Evolutionary conservation across 2,797 vertebrate species (phyloP).

Genomic region (Macropodus opercularis): DNA sequence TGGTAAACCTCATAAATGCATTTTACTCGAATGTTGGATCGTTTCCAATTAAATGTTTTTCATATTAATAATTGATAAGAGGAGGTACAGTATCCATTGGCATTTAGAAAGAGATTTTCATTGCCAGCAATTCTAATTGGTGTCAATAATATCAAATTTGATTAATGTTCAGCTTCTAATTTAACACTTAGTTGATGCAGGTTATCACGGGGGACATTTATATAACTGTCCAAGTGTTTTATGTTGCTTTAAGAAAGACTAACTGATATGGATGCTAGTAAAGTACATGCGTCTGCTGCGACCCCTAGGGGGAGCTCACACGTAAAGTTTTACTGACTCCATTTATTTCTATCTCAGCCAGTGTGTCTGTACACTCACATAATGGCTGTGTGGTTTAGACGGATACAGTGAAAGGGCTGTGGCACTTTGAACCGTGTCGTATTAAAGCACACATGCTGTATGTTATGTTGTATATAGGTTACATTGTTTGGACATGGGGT

Average conservation of each 20-base stretch:
- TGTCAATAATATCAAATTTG: not conserved
- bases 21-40: not conserved
- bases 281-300: not conserved
- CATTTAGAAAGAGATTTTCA: not conserved
- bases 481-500: conserved; percentile 19
- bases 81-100: not conserved
- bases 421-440: conserved; percentile 7
- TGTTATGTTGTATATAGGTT: conserved; percentile 5
- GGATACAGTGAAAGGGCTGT: conserved; percentile 21
- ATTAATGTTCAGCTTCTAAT: conserved; percentile 7
- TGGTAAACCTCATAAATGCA: not conserved
- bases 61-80: not conserved
- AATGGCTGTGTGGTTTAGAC: conserved; percentile 15
- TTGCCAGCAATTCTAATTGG: not conserved
- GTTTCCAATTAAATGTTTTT: not conserved
- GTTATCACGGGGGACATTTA: not conserved
- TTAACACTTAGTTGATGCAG: not conserved
- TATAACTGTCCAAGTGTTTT: no score
- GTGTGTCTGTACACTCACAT: conserved; percentile 5
- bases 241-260: not conserved
- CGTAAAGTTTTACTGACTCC: conserved; percentile 35
- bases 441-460: not conserved
- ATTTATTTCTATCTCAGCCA: conserved; percentile 27
- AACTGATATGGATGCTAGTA: conserved; percentile 12
- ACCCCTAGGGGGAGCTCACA: conserved; percentile 71